phyloP scores from a whole-genome alignment of 1,140 invertebrate genomes.

The Diuraphis noxia region DNA sequence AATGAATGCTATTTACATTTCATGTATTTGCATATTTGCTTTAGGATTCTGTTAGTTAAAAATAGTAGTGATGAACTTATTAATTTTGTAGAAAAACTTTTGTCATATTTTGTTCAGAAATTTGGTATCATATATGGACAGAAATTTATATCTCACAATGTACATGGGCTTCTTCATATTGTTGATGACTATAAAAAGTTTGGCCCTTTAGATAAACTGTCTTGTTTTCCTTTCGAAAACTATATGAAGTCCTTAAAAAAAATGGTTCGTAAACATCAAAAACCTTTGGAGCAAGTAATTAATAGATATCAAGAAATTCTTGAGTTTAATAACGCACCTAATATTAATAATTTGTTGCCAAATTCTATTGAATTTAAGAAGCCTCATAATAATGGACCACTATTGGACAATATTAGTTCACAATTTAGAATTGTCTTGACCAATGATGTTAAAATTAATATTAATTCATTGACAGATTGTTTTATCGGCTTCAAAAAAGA shows the following conservation, averaged over 20 bases:
- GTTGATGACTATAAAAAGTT: background rate
- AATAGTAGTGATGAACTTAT: background rate
- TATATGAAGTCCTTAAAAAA: background rate
- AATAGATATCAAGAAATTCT: background rate
- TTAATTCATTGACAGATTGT: background rate
- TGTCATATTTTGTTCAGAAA: background rate
- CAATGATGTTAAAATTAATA: background rate
- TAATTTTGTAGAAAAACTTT: background rate
- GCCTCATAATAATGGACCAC: background rate
- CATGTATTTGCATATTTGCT: background rate
- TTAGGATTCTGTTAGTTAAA: background rate
- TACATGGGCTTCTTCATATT: background rate
- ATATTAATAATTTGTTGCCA: background rate
- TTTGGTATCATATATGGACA: background rate
- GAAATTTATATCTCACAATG: background rate
- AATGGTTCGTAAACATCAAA: background rate
- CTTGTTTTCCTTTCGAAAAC: slow-evolving; percentile 22
- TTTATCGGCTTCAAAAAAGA: background rate
- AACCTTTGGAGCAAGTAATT: background rate
- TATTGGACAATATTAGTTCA: background rate
- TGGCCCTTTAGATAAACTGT: background rate
- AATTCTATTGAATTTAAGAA: background rate
- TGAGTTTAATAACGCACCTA: background rate
- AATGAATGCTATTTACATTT: slow-evolving; percentile 15
- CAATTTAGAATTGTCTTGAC: background rate